Evolutionary conservation across 2,888 invertebrate genomes (phyloP).

Genomic region (Neocrepidodera transversa): DNA sequence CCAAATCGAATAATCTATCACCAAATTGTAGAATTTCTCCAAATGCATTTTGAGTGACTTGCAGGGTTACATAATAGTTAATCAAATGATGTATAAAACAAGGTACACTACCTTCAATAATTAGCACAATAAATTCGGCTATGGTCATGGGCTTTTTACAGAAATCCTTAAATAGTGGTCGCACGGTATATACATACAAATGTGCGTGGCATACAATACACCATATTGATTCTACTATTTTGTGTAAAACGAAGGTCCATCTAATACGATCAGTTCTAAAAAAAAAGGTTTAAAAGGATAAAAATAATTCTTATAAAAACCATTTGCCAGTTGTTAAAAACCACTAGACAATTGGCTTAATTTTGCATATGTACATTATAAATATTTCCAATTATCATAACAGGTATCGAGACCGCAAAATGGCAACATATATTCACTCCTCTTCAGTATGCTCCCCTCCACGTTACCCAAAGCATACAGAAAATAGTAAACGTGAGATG

Average conservation of each 20-base stretch:
- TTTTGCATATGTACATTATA: no score
- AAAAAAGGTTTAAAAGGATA: no score
- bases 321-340: no score
- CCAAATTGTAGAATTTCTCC: constrained; percentile 88
- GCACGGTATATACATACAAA: constrained; percentile 78
- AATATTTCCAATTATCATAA: no score
- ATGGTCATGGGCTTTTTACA: constrained; percentile 56
- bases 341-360: no score
- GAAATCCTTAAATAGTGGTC: constrained; percentile 71
- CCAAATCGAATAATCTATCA: constrained; percentile 85
- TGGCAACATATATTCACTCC: no score
- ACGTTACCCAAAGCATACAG: no score
- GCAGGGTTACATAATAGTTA: constrained; percentile 62
- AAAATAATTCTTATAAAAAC: no score
- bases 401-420: no score
- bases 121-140: not conserved
- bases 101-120: constrained; percentile 1
- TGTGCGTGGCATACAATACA: constrained; percentile 82
- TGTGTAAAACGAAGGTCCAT: constrained; percentile 76
- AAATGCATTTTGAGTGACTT: constrained; percentile 89
- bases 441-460: no score
- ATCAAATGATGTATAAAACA: not conserved
- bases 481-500: no score
- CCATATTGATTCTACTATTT: constrained; percentile 77
- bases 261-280: constrained; percentile 74